Base-by-base conservation (phyloP, 2,888 invertebrate genomes). In the Drosophila nr. fundita region DNA sequence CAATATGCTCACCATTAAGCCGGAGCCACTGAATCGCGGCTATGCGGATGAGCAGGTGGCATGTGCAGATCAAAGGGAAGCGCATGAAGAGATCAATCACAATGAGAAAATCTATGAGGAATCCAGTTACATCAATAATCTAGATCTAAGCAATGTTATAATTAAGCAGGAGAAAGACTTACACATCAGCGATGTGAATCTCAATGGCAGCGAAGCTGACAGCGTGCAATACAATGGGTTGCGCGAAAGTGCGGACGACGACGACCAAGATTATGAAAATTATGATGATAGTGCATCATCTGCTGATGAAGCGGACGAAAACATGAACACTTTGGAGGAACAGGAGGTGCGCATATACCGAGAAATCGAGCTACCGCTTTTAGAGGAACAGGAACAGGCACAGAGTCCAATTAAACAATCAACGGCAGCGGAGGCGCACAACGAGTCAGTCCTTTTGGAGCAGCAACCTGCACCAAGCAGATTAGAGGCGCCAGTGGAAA, bases 111-210 rank as follows among this genome's bases (percentile, higher is more conserved):
- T 67, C 0, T 75, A 78, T 6, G 89, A 78, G 18, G 87, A 86
- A 40, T 29, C 73, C 8, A 57, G 71, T 2, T 92, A 90, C 58
- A 88, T 91, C 34, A 84, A 76, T 13, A 85, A 67, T 62, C 83
- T 92, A 30, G 91, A 92, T 70, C 81, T 91, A n/a, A 84, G 70
- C 42, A 91, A 90, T 68, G 66, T 92, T 15, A 70, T 61, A 0
- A 90, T 92, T n/a, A 92, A 92, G 64, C 90, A 92, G 50, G 92
- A 92, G 65, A 89, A 82, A 36, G 92, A 91, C 60, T 82, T 92
- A 48, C 90, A 92, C 40, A 85, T 91, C n/a, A 74, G 78, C 24
- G 90, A 89, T 68, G 57, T 71, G 34, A 65, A 76, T 32, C 52
- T 71, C 7, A 77, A 83, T 65, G 65, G 61, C 58, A 71, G 65